Evolutionary conservation across 1,140 invertebrate genomes (phyloP).

Genomic region (Onthophagus taurus): DNA sequence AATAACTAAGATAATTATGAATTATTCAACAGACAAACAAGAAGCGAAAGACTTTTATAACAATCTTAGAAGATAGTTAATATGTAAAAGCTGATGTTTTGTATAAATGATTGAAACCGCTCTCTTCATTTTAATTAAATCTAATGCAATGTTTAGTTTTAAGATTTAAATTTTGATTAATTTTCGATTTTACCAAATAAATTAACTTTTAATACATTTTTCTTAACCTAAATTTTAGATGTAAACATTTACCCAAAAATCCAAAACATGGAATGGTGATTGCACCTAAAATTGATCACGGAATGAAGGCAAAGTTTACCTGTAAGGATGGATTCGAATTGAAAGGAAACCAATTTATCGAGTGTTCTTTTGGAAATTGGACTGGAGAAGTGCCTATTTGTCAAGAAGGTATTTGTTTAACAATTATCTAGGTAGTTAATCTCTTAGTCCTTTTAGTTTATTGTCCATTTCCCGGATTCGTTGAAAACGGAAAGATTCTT

Average conservation of each 20-base stretch:
- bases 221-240: slow-evolving; percentile 42
- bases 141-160: too few species aligned
- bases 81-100: too few species aligned
- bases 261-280: slow-evolving; percentile 91
- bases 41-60: too few species aligned
- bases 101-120: too few species aligned
- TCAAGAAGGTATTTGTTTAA: slow-evolving; percentile 55
- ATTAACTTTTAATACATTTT: background rate
- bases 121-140: too few species aligned
- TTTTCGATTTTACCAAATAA: too few species aligned
- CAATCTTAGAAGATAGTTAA: too few species aligned
- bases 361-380: slow-evolving; percentile 91
- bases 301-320: slow-evolving; percentile 82
- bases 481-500: slow-evolving; percentile 84
- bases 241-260: slow-evolving; percentile 77
- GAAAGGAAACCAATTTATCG: slow-evolving; percentile 59
- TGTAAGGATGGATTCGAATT: slow-evolving; percentile 87
- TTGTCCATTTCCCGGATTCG: slow-evolving; percentile 87
- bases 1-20: too few species aligned
- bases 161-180: too few species aligned
- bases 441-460: slow-evolving; percentile 60
- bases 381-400: slow-evolving; percentile 76
- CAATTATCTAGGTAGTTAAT: background rate
- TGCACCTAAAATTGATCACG: slow-evolving; percentile 91
- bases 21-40: too few species aligned